Base-by-base conservation (phyloP, 92 coral and sea anemone species). In the Bergia sp. region DNA sequence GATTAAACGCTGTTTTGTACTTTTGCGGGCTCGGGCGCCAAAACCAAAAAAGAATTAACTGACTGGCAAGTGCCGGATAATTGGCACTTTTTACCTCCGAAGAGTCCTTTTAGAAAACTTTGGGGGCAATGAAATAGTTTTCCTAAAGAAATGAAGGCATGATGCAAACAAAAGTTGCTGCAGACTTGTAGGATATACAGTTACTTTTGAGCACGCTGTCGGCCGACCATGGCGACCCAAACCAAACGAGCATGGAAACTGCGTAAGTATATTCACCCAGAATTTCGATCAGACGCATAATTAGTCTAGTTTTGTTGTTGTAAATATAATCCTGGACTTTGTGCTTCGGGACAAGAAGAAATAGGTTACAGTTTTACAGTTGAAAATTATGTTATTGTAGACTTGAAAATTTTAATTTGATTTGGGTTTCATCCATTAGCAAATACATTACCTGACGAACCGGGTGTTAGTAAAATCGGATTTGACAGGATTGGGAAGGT, bases 211-310 rank as follows among this genome's bases (percentile, higher is more conserved):
- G 79, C 77, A 84, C 87, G 87, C 66, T 36, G 37, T 71, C 69
- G 37, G 7, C 16, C 71, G 79, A 82, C 86, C 93, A 94, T 94
- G 94, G 96, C 94, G 92, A 91, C 93, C 72, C 94, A 89, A 43
- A 90, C 91, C 15, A 93, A 93, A 74, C 96, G 98, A 77, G 91
- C 95, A 21, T 95, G 98, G 98, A 95, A 93, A 85, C 98, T 95
- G 37, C 98, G 98, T 95, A 89, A 95, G 98, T 95, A 58, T 8
- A 67, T 81, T 42, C 80, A 36, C 71, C 67, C 12, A 38, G 20
- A 64, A 65, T 44, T 82, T 64, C 15, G 42, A n/a, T 8, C 21
- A 3, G 18, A 82, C 86, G 13, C 21, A 67, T 13, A 40, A 29
- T 10, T 12, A 44, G 36, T n/a, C 61, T 82, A 21, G 45, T 67